These are phyloP conservation scores for Eupithecia subfuscata DNA, from an alignment of 2,888 invertebrate species.

Conservation along the genomic window DNA sequence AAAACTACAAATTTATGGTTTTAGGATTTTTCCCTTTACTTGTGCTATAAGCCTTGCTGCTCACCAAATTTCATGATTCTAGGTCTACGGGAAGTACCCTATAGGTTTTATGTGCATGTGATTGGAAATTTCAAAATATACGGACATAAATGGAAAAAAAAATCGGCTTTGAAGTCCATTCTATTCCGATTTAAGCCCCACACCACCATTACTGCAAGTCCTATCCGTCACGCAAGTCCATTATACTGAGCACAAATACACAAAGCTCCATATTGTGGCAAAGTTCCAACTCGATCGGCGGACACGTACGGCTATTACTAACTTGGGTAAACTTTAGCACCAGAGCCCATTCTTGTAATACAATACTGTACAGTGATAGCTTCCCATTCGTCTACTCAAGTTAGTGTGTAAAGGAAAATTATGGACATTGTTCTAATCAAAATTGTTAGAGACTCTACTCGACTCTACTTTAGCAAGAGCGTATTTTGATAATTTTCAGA, in stretches of 20 bases:
- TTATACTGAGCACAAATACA: not conserved
- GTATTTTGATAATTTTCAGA: no score
- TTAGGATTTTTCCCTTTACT: no score
- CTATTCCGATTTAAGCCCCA: not conserved
- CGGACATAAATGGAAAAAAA: no score
- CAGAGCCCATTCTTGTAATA: not conserved
- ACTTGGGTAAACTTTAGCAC: not conserved
- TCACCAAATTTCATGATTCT: no score
- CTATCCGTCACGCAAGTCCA: not conserved
- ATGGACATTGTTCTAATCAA: no score
- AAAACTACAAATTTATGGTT: no score
- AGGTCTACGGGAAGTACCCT: no score
- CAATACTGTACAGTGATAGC: not conserved
- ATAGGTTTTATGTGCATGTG: no score
- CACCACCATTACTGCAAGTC: not conserved
- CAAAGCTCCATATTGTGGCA: not conserved
- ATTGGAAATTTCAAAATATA: no score
- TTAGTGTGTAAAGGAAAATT: not conserved
- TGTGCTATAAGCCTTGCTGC: no score
- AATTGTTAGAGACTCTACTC: no score
- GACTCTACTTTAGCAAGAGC: no score
- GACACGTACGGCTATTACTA: constrained; percentile 9
- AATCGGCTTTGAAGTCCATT: not conserved
- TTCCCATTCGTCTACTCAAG: not conserved
- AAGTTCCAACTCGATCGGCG: constrained; percentile 3